These are phyloP conservation scores for Melanargia galathea DNA, from an alignment of 2,888 invertebrate species.

Conservation along the genomic window DNA sequence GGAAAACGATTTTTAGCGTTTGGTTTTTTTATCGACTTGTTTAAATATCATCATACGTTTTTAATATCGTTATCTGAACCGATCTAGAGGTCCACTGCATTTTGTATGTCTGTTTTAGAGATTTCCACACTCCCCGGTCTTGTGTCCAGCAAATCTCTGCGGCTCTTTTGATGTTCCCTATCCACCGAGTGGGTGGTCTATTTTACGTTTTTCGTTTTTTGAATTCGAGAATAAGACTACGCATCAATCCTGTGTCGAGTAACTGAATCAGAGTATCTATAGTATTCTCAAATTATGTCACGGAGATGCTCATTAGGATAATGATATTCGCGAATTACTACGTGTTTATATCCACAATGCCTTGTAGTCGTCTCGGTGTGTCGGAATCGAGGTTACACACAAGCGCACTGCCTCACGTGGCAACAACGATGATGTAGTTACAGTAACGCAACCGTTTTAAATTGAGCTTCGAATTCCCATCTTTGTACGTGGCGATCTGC, in stretches of 20 bases:
- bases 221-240: not conserved
- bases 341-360: conserved; percentile 77
- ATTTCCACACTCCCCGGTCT: not conserved
- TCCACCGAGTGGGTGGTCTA: not conserved
- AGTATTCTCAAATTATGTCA: conserved; percentile 57
- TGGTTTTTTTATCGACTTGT: conserved; percentile 17
- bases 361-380: conserved; percentile 63
- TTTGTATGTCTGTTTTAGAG: not conserved
- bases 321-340: conserved; percentile 80
- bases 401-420: conserved; percentile 71
- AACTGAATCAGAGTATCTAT: conserved; percentile 17
- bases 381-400: conserved; percentile 81
- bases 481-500: conserved; percentile 53
- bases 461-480: conserved; percentile 59
- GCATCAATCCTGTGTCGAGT: not conserved
- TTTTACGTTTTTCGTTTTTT: not conserved
- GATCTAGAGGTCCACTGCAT: not conserved
- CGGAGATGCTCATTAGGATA: conserved; percentile 72
- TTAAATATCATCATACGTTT: conserved; percentile 16
- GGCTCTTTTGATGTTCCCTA: not conserved
- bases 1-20: conserved; percentile 33
- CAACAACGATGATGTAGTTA: conserved; percentile 74
- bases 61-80: not conserved
- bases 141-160: not conserved
- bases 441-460: conserved; percentile 55